These are phyloP conservation scores for Bungarus multicinctus DNA, from an alignment of 2,113 vertebrate species.

Conservation along the genomic window DNA sequence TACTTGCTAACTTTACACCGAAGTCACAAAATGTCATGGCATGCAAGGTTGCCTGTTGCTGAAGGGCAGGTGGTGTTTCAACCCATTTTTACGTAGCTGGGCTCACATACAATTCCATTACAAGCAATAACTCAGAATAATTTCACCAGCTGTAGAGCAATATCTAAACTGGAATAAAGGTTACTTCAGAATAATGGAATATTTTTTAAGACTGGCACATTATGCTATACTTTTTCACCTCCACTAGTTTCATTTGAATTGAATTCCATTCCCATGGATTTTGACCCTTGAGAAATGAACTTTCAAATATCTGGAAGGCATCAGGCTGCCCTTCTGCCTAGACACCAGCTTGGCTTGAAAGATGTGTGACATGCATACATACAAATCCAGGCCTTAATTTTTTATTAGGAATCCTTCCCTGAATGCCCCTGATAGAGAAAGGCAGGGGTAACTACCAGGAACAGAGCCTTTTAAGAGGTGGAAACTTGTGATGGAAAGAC, in stretches of 20 bases:
- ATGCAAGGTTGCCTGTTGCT: neutral
- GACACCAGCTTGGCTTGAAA: neutral
- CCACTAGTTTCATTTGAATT: neutral
- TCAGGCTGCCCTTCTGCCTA: neutral
- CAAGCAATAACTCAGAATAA: constrained; percentile 10
- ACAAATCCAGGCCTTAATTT: neutral
- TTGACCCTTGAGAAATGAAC: neutral
- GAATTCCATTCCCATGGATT: neutral
- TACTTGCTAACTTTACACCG: constrained; percentile 1
- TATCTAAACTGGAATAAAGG: constrained; percentile 52
- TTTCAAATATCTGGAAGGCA: neutral
- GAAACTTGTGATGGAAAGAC: neutral
- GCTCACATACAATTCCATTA: neutral
- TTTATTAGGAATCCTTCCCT: neutral
- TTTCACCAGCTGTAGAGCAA: constrained; percentile 1
- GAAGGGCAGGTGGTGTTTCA: neutral
- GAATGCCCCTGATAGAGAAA: neutral
- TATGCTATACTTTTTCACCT: neutral
- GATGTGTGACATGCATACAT: neutral
- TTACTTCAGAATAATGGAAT: constrained; percentile 46
- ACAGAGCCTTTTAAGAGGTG: neutral
- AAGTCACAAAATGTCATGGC: neutral
- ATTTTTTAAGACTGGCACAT: constrained; percentile 12
- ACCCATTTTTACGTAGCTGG: neutral
- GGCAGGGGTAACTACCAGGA: neutral